phyloP scores from a whole-genome alignment of 2,113 vertebrate species.

The Pangasianodon hypophthalmus region DNA sequence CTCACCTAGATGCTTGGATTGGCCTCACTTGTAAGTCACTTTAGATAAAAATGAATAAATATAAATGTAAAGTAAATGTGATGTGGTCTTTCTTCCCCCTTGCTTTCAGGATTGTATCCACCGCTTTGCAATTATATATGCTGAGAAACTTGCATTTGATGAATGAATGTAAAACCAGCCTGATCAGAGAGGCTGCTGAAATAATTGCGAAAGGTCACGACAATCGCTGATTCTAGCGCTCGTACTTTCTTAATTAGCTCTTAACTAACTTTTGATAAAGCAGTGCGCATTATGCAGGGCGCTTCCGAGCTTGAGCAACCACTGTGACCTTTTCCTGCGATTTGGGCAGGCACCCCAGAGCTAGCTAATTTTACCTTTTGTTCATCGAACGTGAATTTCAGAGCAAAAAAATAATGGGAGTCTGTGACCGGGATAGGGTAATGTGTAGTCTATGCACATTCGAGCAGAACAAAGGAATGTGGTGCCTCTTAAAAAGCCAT shows the following conservation, averaged over 20 bases:
- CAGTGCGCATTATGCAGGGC: background rate
- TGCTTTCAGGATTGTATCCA: background rate
- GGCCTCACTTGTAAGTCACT: background rate
- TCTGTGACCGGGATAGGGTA: background rate
- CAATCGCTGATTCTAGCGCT: constrained; percentile 6
- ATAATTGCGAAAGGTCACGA: constrained; percentile 36
- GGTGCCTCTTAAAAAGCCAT: constrained; percentile 27
- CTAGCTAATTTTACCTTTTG: constrained; percentile 21
- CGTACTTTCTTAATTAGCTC: constrained; percentile 38
- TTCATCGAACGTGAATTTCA: background rate
- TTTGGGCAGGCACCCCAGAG: background rate
- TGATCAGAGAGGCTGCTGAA: constrained; percentile 13
- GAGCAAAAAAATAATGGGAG: background rate
- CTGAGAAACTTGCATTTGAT: constrained; percentile 17
- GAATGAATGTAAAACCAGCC: constrained; percentile 30
- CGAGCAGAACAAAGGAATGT: background rate
- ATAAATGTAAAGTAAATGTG: constrained; percentile 15
- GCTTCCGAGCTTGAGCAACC: background rate
- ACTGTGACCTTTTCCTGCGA: constrained; percentile 27
- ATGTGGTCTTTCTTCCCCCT: background rate
- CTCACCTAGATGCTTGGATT: background rate
- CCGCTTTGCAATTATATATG: constrained; percentile 4
- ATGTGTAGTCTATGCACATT: constrained; percentile 7
- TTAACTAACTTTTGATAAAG: constrained; percentile 35
- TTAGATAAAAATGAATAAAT: constrained; percentile 17